phyloP scores from a whole-genome alignment of 2,113 vertebrate genomes.

The Phalacrocorax carbo region DNA sequence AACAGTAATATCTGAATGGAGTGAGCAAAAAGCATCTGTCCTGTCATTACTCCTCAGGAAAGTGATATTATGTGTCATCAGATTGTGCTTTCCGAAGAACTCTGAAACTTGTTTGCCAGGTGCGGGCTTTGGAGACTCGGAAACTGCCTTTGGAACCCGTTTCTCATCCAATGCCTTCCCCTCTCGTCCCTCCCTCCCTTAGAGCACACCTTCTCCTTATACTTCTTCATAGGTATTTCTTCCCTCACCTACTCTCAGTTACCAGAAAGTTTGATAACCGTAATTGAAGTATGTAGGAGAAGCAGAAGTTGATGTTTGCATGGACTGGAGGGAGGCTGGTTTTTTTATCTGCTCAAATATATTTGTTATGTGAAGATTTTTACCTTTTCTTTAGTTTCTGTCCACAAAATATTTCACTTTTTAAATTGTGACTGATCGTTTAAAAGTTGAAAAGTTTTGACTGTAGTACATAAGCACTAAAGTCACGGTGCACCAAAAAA shows the following conservation, averaged over 20 bases:
- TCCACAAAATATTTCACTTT: neutral
- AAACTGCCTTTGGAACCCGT: neutral
- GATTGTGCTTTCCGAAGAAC: neutral
- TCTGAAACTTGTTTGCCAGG: neutral
- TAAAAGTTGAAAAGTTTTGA: neutral
- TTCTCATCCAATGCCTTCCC: neutral
- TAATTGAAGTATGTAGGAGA: neutral
- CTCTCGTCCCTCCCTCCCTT: neutral
- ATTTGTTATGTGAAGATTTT: neutral
- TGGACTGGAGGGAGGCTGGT: neutral
- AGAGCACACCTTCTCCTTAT: neutral
- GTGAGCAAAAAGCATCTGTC: neutral
- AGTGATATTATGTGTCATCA: constrained; percentile 18
- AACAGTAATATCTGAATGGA: neutral
- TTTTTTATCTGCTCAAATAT: neutral
- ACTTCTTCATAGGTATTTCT: neutral
- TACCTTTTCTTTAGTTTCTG: neutral
- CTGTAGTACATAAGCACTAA: neutral
- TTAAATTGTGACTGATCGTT: neutral
- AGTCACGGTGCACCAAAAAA: neutral
- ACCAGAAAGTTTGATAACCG: neutral
- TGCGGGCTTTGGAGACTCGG: neutral
- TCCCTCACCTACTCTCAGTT: neutral
- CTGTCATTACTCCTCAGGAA: constrained; percentile 18
- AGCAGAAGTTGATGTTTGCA: neutral